Conservation (phyloP, 1,140 invertebrate species). For the Drosophila triauraria region DNA sequence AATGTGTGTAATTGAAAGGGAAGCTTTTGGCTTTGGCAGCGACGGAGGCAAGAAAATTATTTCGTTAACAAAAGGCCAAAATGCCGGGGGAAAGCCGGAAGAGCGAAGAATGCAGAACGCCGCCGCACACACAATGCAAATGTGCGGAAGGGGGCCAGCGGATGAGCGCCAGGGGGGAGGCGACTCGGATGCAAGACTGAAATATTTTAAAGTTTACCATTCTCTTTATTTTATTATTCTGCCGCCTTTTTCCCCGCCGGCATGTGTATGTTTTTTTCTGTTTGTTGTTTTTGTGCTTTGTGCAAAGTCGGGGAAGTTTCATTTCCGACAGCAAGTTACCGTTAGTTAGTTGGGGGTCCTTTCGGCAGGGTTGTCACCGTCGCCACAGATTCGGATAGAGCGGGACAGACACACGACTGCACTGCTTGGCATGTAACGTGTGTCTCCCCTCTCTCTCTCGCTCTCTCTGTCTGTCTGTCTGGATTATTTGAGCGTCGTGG, state of each 20-base stretch:
- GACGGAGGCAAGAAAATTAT: slow-evolving; percentile 76
- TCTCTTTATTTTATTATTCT: slow-evolving; percentile 34
- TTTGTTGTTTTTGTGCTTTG: slow-evolving; percentile 37
- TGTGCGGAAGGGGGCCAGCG: slow-evolving; percentile 6
- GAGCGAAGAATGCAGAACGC: slow-evolving; percentile 24
- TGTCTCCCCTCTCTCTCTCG: slow-evolving; percentile 37
- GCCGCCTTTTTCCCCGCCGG: slow-evolving; percentile 13
- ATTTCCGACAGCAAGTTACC: slow-evolving; percentile 83
- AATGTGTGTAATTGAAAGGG: slow-evolving; percentile 84
- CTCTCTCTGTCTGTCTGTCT: slow-evolving; percentile 19
- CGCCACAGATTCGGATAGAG: slow-evolving; percentile 25
- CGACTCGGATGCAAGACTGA: slow-evolving; percentile 54
- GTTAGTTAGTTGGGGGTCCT: slow-evolving; percentile 67
- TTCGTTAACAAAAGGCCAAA: slow-evolving; percentile 81
- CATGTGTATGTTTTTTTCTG: slow-evolving; percentile 8
- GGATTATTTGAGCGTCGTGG: slow-evolving; percentile 38
- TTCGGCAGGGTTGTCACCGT: slow-evolving; percentile 75
- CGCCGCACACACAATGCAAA: slow-evolving; percentile 38
- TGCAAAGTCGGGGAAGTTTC: slow-evolving; percentile 77
- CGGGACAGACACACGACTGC: slow-evolving; percentile 47
- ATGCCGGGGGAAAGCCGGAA: slow-evolving; percentile 23
- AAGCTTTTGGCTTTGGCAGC: slow-evolving; percentile 78
- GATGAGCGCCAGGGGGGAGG: neutral
- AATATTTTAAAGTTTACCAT: slow-evolving; percentile 79
- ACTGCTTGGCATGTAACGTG: slow-evolving; percentile 73